Evolutionary conservation across 2,888 invertebrate genomes (phyloP), one percentile per base, ranked within the genome.

Genomic region (Caenorhabditis sp.): DNA sequence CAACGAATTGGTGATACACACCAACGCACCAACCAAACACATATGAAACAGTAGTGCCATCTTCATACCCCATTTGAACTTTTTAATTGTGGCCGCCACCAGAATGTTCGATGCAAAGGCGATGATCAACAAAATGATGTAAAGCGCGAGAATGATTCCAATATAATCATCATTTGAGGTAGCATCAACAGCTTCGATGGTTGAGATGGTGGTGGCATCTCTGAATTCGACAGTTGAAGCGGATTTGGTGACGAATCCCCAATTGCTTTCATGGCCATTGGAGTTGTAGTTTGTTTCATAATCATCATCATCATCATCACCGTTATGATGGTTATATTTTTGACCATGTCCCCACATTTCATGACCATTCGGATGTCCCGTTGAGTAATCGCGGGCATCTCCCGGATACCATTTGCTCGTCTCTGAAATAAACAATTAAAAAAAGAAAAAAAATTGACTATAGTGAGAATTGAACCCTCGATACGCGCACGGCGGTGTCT

Each of bases 41-140:
- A 74, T 54, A 54, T 70, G 67, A 59, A 70, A 74, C 17, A 74
- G 49, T 54, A 74, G 10, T 49, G 70, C 74, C 63, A 67, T 59
- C 61, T 74, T 74, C 67, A 74, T 69, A n/a, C 74, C 74, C 74
- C 74, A 74, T 31, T 67, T 66, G 60, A 62, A 67, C 59, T 61
- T 69, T 58, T 70, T 74, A 49, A 70, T 63, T 38, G 65, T 59
- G 25, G 60, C 61, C n/a, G 74, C 74, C 0, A 67, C 38, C 8
- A 70, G 50, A n/a, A 70, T 64, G 43, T 74, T 74, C 53, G 52
- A 57, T 1, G 52, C 57, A 36, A 74, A 70, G 0, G 74, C 61
- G 10, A 58, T 17, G 1, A 70, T 7, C 26, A 74, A 59, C 1
- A 69, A 56, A 4, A 70, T 27, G 23, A 63, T 31, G 27, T 70